A percentile compares a stretch with the other conserved stretches of the same genome.
Evolutionary conservation across 2,888 invertebrate genomes (phyloP).

Genomic region (Machimus rusticus): DNA sequence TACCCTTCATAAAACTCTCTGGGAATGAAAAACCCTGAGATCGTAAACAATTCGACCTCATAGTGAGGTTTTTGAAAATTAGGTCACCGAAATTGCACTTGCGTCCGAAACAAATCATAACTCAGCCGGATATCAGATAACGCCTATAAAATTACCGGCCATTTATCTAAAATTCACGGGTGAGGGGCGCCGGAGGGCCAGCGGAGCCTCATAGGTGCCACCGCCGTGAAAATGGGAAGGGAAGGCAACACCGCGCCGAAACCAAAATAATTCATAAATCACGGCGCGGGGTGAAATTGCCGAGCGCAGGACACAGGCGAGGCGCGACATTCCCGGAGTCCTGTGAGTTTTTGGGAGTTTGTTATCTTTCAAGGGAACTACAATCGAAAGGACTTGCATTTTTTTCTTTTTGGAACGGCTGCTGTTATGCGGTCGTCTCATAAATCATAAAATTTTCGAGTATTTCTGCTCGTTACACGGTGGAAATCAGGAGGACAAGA

Average conservation of each 20-base stretch:
- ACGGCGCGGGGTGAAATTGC: conserved; percentile 17
- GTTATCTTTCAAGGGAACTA: conserved; percentile 31
- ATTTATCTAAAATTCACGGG: background rate
- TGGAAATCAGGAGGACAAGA: conserved; percentile 26
- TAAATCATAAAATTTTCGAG: conserved; percentile 43
- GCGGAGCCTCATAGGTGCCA: background rate
- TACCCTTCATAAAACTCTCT: background rate
- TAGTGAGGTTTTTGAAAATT: background rate
- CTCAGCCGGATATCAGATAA: background rate
- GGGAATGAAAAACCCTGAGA: background rate
- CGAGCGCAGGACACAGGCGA: conserved; percentile 1
- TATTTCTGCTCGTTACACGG: conserved; percentile 40
- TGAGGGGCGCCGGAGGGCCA: background rate
- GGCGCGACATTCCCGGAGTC: conserved; percentile 2
- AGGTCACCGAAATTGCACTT: background rate
- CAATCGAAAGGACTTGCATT: background rate
- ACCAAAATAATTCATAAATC: conserved; percentile 50
- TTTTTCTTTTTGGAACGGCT: background rate
- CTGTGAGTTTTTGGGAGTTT: conserved; percentile 28
- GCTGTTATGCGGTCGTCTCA: background rate
- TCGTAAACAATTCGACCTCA: background rate
- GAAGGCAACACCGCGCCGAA: conserved; percentile 23
- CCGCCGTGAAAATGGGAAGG: conserved; percentile 39
- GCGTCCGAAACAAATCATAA: background rate
- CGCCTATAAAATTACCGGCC: background rate